These are phyloP conservation scores for Resseliella maxima DNA, from an alignment of 2,888 invertebrate genomes.

Conservation along the genomic window DNA sequence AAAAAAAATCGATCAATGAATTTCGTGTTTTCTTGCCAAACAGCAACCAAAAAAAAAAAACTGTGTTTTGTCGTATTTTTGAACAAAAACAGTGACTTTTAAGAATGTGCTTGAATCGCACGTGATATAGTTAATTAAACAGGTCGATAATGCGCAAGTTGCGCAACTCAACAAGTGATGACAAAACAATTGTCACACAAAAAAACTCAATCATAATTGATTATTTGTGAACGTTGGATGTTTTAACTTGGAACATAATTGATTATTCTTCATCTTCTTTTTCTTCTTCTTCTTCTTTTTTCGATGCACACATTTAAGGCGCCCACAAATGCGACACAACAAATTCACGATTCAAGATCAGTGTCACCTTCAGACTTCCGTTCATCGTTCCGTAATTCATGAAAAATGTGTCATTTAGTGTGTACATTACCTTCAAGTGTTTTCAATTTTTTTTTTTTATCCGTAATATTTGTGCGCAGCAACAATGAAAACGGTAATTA, in stretches of 20 bases:
- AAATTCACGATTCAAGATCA: conserved; percentile 22
- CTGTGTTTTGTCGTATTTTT: too few relatives aligned
- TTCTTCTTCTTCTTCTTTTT: background rate
- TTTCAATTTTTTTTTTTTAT: background rate
- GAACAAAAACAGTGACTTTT: background rate
- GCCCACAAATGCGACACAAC: background rate
- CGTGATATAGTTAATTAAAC: background rate
- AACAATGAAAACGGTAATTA: conserved; percentile 9
- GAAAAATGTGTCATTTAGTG: background rate
- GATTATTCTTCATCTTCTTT: too few relatives aligned
- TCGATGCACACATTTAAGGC: background rate
- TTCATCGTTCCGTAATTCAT: background rate
- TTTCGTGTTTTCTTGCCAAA: background rate
- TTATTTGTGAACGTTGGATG: too few relatives aligned
- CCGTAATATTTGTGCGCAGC: too few relatives aligned
- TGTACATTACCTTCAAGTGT: background rate
- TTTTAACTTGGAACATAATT: too few relatives aligned
- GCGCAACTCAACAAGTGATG: background rate
- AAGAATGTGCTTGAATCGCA: background rate
- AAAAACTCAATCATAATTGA: too few relatives aligned
- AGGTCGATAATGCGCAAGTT: background rate
- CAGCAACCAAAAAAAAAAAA: background rate
- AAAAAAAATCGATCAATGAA: background rate
- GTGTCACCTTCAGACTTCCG: conserved; percentile 38
- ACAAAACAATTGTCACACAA: background rate